These are phyloP conservation scores for Brevimyrus niger DNA, from an alignment of 2,113 vertebrate genomes.

Conservation along the genomic window DNA sequence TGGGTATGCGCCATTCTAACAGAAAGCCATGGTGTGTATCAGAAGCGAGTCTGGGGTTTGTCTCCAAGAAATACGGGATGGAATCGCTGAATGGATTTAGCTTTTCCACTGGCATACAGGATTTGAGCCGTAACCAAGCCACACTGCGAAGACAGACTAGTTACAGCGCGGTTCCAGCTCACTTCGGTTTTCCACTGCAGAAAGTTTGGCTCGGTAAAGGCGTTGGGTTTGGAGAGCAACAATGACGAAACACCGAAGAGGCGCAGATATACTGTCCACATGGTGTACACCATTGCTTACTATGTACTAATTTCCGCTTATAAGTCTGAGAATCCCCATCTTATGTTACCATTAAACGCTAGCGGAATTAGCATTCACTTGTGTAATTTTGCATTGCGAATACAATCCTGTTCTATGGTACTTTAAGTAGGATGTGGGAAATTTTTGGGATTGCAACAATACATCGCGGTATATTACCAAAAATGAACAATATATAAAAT, in stretches of 20 bases:
- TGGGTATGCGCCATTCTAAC: background rate
- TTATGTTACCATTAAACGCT: background rate
- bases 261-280: background rate
- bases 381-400: background rate
- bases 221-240: background rate
- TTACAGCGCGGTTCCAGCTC: background rate
- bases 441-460: background rate
- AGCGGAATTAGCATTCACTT: background rate
- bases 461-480: background rate
- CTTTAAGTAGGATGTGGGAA: background rate
- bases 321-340: background rate
- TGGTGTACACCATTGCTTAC: background rate
- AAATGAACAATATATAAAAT: background rate
- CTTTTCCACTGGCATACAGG: background rate
- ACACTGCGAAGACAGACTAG: too few relatives aligned
- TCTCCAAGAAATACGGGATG: background rate
- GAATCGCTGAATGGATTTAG: background rate
- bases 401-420: background rate
- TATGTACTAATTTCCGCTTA: background rate
- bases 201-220: background rate
- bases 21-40: background rate
- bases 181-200: background rate
- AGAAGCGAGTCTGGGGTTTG: background rate
- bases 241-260: background rate
- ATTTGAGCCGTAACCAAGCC: background rate